Percentiles rank a stretch among this genome's conserved stretches.
These are phyloP conservation scores for Philhelius pedissequus DNA, from an alignment of 2,888 invertebrate species.

Conservation along the genomic window DNA sequence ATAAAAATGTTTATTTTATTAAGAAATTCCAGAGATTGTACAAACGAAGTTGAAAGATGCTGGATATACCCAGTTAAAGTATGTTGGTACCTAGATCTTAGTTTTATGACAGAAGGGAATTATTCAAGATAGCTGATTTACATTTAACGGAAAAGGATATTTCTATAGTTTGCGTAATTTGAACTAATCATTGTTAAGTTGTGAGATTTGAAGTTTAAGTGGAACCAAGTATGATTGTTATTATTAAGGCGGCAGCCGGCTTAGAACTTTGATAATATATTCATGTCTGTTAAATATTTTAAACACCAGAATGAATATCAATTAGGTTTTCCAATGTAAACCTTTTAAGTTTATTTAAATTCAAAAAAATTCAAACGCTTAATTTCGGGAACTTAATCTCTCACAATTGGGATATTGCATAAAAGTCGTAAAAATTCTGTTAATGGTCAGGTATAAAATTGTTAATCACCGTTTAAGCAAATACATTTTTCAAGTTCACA, in stretches of 20 bases:
- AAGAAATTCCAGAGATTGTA: slow-evolving; percentile 1
- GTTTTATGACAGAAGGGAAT: slow-evolving; percentile 3
- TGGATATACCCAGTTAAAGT: too few species aligned
- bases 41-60: not conserved
- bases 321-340: not conserved
- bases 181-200: not conserved
- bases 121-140: not conserved
- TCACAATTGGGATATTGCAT: too few species aligned
- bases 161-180: not conserved
- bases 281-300: not conserved
- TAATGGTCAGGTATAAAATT: too few species aligned
- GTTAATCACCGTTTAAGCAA: too few species aligned
- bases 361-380: too few species aligned
- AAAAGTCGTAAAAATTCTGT: too few species aligned
- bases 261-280: not conserved
- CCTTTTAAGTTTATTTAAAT: not conserved
- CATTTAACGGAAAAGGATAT: not conserved
- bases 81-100: too few species aligned
- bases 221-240: not conserved
- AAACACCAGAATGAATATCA: not conserved
- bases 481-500: too few species aligned
- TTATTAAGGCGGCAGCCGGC: too few species aligned
- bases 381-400: too few species aligned
- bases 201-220: not conserved
- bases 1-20: slow-evolving; percentile 28